These are phyloP conservation scores for Oreochromis aureus DNA, from an alignment of 2,113 vertebrate genomes.

Conservation along the genomic window DNA sequence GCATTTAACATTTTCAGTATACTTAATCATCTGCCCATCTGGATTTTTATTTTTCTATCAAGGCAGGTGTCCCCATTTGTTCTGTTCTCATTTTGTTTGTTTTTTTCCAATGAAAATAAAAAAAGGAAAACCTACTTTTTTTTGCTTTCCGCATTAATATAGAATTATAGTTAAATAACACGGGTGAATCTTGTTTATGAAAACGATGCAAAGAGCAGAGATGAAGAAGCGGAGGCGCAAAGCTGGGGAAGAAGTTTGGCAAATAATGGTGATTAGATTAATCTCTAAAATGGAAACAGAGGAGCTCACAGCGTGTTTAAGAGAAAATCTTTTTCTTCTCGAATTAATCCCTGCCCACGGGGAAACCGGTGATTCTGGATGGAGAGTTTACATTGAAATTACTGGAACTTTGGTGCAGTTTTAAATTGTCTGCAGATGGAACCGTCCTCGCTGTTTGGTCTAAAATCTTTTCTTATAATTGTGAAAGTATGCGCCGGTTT, in stretches of 20 bases:
- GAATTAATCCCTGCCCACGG: conserved; percentile 15
- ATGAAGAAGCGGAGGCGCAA: background rate
- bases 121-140: background rate
- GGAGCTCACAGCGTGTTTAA: background rate
- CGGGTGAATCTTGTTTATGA: background rate
- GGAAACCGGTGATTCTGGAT: conserved; percentile 6
- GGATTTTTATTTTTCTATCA: background rate
- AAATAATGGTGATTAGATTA: background rate
- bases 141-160: background rate
- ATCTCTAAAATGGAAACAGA: conserved; percentile 13
- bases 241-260: background rate
- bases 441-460: background rate
- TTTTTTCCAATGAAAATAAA: background rate
- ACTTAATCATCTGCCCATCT: background rate
- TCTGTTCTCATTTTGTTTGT: background rate
- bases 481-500: background rate
- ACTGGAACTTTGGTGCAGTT: background rate
- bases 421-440: conserved; percentile 34
- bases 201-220: background rate
- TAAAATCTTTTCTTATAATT: background rate
- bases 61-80: background rate
- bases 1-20: background rate
- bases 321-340: background rate
- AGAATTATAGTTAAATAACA: background rate
- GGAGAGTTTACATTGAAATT: conserved; percentile 24